These are phyloP conservation scores for Calephelis perditalis DNA, from an alignment of 2,888 invertebrate genomes.

Conservation along the genomic window DNA sequence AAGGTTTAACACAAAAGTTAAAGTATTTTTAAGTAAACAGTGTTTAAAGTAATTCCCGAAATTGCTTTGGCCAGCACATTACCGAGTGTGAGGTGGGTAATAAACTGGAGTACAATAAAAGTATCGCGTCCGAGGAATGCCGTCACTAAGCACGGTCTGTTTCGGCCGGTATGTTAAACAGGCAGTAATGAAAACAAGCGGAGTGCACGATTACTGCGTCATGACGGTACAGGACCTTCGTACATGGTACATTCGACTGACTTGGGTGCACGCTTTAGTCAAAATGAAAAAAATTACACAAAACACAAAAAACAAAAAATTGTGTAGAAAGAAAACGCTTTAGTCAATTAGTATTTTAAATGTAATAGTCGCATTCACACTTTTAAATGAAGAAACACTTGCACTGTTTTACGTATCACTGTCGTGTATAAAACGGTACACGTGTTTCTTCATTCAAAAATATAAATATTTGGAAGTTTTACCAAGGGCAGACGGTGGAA, in stretches of 20 bases:
- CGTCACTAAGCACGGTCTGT: conserved; percentile 19
- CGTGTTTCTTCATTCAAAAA: too few relatives aligned
- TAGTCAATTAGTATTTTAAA: too few relatives aligned
- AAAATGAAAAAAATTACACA: background rate
- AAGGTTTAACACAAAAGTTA: background rate
- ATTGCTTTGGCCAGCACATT: conserved; percentile 5
- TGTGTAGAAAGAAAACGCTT: too few relatives aligned
- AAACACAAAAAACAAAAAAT: too few relatives aligned
- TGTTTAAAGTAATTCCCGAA: conserved; percentile 1
- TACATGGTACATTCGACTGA: conserved; percentile 24
- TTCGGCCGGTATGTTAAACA: conserved; percentile 57
- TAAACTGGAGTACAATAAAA: conserved; percentile 29
- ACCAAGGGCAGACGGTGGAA: too few relatives aligned
- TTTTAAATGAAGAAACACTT: too few relatives aligned
- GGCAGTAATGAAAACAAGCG: conserved; percentile 58
- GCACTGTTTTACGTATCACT: too few relatives aligned
- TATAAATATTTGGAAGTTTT: too few relatives aligned
- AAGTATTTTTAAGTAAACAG: conserved; percentile 3
- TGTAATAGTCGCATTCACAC: too few relatives aligned
- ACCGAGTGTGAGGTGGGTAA: conserved; percentile 19
- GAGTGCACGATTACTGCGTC: conserved; percentile 44
- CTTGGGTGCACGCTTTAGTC: conserved; percentile 7
- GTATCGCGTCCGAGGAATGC: conserved; percentile 28
- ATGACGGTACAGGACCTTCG: conserved; percentile 31
- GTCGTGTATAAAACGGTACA: too few relatives aligned